Evolutionary conservation across 1,140 invertebrate genomes (phyloP), one percentile per base, ranked within the genome.

Genomic region (Caenorhabditis elegans): DNA sequence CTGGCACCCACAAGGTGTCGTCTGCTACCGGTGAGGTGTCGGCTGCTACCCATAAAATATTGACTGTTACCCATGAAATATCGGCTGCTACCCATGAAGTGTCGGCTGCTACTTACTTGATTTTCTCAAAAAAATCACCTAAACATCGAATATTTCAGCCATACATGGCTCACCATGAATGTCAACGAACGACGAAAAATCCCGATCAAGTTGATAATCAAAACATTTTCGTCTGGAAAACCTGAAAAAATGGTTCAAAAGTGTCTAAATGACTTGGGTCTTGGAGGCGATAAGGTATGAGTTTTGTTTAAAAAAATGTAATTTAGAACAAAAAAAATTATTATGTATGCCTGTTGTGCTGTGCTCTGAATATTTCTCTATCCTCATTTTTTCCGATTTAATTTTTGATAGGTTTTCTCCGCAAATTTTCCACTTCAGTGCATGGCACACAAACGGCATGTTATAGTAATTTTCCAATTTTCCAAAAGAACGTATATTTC

Each of bases 161-260:
- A 97, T 97, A 97, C 98, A 95, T 93, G 96, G 85, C 92, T 99
- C 4, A 94, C 95, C 80, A 96, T 98, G 92, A 92, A 94, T 85
- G 94, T 95, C 8, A 97, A 98, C 91, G 94, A 94, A 31, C 94
- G 94, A 90, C 95, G 95, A 49, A 97, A 98, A 92, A 96, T 99
- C 86, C 96, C 97, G 2, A 95, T 99, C 0, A 95, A 96, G 92
- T 95, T 96, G 77, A 94, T 99, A 43, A 96, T 96, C 31, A 92
- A 95, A 90, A 99, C 97, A 84, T 99, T 99, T 92, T 96, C 97
- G 19, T 98, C 97, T 19, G 96, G 96, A 28, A 92, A 92, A 87
- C 97, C 96, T 26, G 98, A 99, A 91, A 98, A 98, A 91, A 92
- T 98, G 89, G 95, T 98, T 26, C 98, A 98, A 91, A 96, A 98